phyloP scores from a whole-genome alignment of 2,113 vertebrate genomes.

The Pelobates fuscus region DNA sequence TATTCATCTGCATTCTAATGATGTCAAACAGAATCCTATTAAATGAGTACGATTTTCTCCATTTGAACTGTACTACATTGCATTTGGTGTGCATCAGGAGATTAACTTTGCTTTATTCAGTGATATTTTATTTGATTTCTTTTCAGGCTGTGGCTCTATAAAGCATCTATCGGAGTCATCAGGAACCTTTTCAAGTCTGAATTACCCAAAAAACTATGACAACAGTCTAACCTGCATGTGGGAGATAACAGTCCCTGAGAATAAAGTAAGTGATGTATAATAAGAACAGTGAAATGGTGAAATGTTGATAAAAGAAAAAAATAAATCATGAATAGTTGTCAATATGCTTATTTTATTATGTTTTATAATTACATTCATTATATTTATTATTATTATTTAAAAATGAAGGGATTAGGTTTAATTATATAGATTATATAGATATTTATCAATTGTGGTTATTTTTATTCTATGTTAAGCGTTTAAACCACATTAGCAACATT shows the following conservation, averaged over 20 bases:
- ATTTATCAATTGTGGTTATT: no score
- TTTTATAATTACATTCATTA: no score
- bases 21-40: neutral
- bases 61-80: neutral
- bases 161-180: constrained; percentile 60
- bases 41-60: neutral
- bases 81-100: neutral
- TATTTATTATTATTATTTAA: no score
- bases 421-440: no score
- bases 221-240: constrained; percentile 68
- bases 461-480: no score
- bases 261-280: constrained; percentile 68
- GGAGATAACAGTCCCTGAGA: constrained; percentile 68
- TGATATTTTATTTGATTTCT: constrained; percentile 10
- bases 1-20: neutral
- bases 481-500: no score
- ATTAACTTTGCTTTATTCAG: neutral
- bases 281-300: no score
- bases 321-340: no score
- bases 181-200: constrained; percentile 67
- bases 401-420: no score
- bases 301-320: no score
- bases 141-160: constrained; percentile 59
- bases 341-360: no score
- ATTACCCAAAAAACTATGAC: constrained; percentile 69